These are phyloP conservation scores for Botia almorhae DNA, from an alignment of 2,797 vertebrate species.

Conservation along the genomic window DNA sequence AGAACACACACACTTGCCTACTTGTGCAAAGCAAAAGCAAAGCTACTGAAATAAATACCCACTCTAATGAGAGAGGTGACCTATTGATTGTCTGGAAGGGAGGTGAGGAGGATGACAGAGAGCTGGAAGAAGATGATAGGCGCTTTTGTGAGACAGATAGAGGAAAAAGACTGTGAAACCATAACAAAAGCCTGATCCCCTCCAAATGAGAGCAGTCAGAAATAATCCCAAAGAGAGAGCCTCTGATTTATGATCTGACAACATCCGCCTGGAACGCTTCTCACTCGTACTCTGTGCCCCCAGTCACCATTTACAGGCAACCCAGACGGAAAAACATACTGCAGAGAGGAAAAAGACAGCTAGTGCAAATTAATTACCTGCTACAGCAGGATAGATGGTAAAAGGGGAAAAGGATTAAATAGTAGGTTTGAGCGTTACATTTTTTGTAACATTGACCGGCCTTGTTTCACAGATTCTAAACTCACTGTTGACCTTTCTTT, in stretches of 20 bases:
- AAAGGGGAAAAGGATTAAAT: conserved; percentile 11
- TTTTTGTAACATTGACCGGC: conserved; percentile 9
- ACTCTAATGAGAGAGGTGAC: conserved; percentile 59
- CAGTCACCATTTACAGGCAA: conserved; percentile 38
- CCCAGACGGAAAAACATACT: conserved; percentile 24
- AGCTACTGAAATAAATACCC: conserved; percentile 50
- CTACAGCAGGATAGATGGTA: conserved; percentile 24
- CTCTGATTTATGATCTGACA: conserved; percentile 55
- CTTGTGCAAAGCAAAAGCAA: conserved; percentile 28
- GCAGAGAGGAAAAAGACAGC: conserved; percentile 38
- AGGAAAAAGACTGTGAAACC: conserved; percentile 49
- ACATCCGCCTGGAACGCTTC: conserved; percentile 32
- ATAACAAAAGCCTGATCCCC: conserved; percentile 52
- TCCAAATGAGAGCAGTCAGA: conserved; percentile 52
- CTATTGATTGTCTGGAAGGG: conserved; percentile 57
- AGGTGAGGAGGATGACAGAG: conserved; percentile 31
- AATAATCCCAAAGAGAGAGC: conserved; percentile 46
- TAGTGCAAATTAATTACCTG: conserved; percentile 31
- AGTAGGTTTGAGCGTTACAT: not conserved
- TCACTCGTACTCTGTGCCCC: conserved; percentile 11
- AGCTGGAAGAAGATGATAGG: conserved; percentile 52
- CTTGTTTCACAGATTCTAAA: not conserved
- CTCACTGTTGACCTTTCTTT: not conserved
- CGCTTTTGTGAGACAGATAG: conserved; percentile 44
- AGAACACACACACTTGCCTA: not conserved